A percentile compares a stretch with the other conserved stretches of the same genome.
phyloP scores from a whole-genome alignment of 2,888 invertebrate species.

The Drosophila lacicola region DNA sequence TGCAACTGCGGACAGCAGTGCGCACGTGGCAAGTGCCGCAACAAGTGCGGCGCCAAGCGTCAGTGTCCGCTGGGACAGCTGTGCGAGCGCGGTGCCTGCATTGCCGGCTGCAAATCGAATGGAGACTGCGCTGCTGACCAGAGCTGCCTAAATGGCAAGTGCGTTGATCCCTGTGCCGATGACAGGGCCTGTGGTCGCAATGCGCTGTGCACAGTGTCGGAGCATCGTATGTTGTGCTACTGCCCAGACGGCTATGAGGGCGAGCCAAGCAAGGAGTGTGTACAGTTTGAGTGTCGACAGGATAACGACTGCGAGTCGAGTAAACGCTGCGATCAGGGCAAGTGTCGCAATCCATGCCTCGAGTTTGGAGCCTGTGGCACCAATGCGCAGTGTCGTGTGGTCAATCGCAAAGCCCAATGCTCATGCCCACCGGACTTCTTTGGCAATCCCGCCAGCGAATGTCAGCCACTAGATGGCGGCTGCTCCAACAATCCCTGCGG shows the following conservation, averaged over 20 bases:
- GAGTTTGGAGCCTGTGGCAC: slow-evolving; percentile 91
- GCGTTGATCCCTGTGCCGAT: slow-evolving; percentile 89
- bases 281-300: slow-evolving; percentile 90
- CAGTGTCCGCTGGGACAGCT: slow-evolving; percentile 91
- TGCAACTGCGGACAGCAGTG: slow-evolving; percentile 94
- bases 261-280: slow-evolving; percentile 91
- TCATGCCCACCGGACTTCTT: slow-evolving; percentile 91
- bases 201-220: slow-evolving; percentile 91
- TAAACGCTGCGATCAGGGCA: slow-evolving; percentile 90
- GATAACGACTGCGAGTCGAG: slow-evolving; percentile 92
- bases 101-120: slow-evolving; percentile 92
- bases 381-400: slow-evolving; percentile 93
- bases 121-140: slow-evolving; percentile 92
- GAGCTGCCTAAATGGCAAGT: slow-evolving; percentile 90
- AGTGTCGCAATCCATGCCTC: slow-evolving; percentile 93
- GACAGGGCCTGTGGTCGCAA: slow-evolving; percentile 91
- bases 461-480: slow-evolving; percentile 89
- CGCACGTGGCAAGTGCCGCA: slow-evolving; percentile 89
- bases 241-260: slow-evolving; percentile 95
- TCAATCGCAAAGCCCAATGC: slow-evolving; percentile 91
- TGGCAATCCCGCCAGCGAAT: slow-evolving; percentile 90
- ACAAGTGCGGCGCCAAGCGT: slow-evolving; percentile 89
- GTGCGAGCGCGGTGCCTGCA: slow-evolving; percentile 90
- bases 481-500: slow-evolving; percentile 94
- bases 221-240: slow-evolving; percentile 93